These are phyloP conservation scores for Zaprionus ghesquierei DNA, from an alignment of 1,140 invertebrate species.

Conservation along the genomic window DNA sequence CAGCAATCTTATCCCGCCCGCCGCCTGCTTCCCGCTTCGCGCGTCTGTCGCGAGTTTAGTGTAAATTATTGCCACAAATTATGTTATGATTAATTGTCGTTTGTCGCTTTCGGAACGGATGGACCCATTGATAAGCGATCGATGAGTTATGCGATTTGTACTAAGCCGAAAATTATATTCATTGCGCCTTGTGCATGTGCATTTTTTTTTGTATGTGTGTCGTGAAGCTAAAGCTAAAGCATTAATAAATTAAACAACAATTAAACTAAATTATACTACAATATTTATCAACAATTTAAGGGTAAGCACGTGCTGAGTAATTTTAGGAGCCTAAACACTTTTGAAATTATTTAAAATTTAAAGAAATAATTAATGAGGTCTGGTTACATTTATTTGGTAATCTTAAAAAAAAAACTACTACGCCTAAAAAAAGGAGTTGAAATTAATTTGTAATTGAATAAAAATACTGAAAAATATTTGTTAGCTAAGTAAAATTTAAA, in stretches of 20 bases:
- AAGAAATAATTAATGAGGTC: no score
- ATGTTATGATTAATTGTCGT: conserved; percentile 22
- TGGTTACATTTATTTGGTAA: no score
- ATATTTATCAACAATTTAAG: background rate
- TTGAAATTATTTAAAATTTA: background rate
- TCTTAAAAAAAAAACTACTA: no score
- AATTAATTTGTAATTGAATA: no score
- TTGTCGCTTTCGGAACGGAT: conserved; percentile 1
- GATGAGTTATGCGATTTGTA: conserved; percentile 24
- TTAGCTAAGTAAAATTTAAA: no score
- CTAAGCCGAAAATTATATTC: background rate
- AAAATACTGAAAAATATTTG: no score
- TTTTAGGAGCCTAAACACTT: background rate
- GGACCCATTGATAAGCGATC: conserved; percentile 14
- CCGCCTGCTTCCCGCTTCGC: background rate
- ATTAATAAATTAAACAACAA: background rate
- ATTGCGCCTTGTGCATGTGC: background rate
- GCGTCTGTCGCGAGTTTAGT: background rate
- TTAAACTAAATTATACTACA: background rate
- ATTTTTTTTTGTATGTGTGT: background rate
- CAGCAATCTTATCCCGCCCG: background rate
- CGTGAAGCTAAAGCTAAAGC: background rate
- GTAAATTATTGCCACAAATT: conserved; percentile 1
- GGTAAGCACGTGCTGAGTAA: background rate
- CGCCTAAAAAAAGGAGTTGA: no score